A percentile compares a stretch with the other conserved stretches of the same genome.
phyloP scores from a whole-genome alignment of 1,140 invertebrate genomes.

The Trachymyrmex septentrionalis region DNA sequence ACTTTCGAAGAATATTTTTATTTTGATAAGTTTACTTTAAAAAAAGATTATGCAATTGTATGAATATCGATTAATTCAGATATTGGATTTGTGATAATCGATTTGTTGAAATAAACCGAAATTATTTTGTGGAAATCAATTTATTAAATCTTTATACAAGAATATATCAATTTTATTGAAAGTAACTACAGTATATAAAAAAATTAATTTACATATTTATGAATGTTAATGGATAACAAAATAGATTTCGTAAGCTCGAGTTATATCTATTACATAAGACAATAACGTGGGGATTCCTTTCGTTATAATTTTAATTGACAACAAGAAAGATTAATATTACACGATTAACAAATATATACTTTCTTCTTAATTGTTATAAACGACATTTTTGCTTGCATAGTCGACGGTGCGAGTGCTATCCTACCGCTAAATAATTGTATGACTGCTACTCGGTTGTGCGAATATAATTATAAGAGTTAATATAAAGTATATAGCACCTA shows the following conservation, averaged over 20 bases:
- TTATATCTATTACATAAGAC: slow-evolving; percentile 62
- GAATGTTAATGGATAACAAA: slow-evolving; percentile 62
- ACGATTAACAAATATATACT: slow-evolving; percentile 71
- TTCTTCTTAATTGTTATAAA: slow-evolving; percentile 49
- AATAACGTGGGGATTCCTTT: slow-evolving; percentile 26
- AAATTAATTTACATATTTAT: slow-evolving; percentile 73
- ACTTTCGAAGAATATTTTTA: neutral
- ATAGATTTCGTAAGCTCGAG: slow-evolving; percentile 65
- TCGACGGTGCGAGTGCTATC: slow-evolving; percentile 26
- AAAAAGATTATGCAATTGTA: neutral
- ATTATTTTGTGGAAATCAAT: slow-evolving; percentile 57
- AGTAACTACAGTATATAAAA: slow-evolving; percentile 62
- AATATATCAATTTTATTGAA: slow-evolving; percentile 65
- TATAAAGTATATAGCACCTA: slow-evolving; percentile 72
- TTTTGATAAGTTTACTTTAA: neutral
- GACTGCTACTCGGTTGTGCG: slow-evolving; percentile 66
- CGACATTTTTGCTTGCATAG: slow-evolving; percentile 43
- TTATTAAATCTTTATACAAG: slow-evolving; percentile 73
- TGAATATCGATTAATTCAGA: neutral
- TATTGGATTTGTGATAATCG: neutral
- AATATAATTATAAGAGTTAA: slow-evolving; percentile 65
- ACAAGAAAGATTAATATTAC: slow-evolving; percentile 66
- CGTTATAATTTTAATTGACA: slow-evolving; percentile 68
- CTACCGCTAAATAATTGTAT: slow-evolving; percentile 36
- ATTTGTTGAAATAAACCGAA: neutral